Base-by-base conservation (phyloP, 2,888 invertebrate genomes). In the Brachyptera risi region DNA sequence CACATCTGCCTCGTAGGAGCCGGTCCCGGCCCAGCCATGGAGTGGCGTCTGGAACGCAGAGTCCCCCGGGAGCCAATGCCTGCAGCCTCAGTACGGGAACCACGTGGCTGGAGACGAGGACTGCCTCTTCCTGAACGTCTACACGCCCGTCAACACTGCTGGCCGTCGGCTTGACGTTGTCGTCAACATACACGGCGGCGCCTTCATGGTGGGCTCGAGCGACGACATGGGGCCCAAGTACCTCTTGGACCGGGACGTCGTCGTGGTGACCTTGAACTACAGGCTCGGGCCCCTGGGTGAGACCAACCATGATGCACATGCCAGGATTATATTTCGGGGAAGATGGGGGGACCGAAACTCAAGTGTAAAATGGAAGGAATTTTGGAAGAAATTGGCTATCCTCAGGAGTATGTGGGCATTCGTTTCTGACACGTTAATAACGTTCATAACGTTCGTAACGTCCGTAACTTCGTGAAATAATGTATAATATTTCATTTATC, bases 11-110 rank as follows among this genome's bases (percentile, higher is more conserved):
- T 11, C 7, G 1, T 67, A 83, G 82, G 79, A 81, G 67, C 81
- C 85, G 0, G 77, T 80, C 66, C 78, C 79, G 27, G 65, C 78
- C 67, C 80, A 82, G 69, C 79, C 82, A 63, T 87, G 86, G 86
- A 59, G 73, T 0, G 86, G 85, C 0, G 78, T 81, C 0, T 84
- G 85, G 82, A 83, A 86, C 69, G 91, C 89, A 1, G 84, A 84
- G 1, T 74, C 74, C 17, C 73, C 78, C 1, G 77, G 84, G 0
- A 75, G 81, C 0, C 72, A 71, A 1, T 90, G 90, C 70, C 75
- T 87, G 3, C 89, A 89, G 69, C 83, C 81, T 71, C 77, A 78
- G 23, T 64, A 65, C 0, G 65, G 65, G 13, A 66, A 75, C n/a
- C 63, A 56, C 69, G 56, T 64, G 1, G 50, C 82, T 69, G 65